Evolutionary conservation across 2,113 vertebrate genomes (phyloP).

Genomic region (Hydrochoerus hydrochaeris): DNA sequence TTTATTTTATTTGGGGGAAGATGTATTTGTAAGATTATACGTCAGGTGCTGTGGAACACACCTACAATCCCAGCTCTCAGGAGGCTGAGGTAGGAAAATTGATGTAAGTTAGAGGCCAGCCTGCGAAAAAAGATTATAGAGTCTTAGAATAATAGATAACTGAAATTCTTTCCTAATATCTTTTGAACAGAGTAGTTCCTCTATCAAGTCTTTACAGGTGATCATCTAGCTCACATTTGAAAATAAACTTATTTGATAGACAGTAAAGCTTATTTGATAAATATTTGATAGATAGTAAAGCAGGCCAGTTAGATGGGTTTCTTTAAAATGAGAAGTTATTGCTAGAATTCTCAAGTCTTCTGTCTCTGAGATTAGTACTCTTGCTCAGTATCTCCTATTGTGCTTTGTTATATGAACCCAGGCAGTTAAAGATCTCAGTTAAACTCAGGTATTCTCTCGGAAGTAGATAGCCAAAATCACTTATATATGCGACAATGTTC

Average conservation of each 20-base stretch:
- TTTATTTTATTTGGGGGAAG: constrained; percentile 50
- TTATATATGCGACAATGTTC: background rate
- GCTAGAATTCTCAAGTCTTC: constrained; percentile 9
- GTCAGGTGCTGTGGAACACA: background rate
- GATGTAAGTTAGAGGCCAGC: background rate
- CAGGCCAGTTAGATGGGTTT: background rate
- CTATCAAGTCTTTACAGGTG: constrained; percentile 26
- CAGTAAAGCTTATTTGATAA: constrained; percentile 28
- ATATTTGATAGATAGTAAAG: constrained; percentile 45
- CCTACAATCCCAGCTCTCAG: background rate
- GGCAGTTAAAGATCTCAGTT: constrained; percentile 28
- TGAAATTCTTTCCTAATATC: background rate
- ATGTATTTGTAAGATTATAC: constrained; percentile 14
- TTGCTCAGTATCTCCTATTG: constrained; percentile 17
- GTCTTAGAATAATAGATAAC: constrained; percentile 31
- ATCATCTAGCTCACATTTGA: constrained; percentile 39
- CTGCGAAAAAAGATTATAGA: background rate
- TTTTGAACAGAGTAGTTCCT: constrained; percentile 45
- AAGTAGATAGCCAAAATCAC: background rate
- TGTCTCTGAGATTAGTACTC: constrained; percentile 51
- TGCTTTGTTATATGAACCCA: constrained; percentile 10
- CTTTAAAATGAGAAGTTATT: constrained; percentile 18
- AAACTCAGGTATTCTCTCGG: background rate
- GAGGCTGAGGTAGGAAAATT: background rate
- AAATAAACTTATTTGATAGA: constrained; percentile 45